Conservation (phyloP, 30 jellyfish, hydroid and myxozoan species). For the Chrysaora quinquecirrha region DNA sequence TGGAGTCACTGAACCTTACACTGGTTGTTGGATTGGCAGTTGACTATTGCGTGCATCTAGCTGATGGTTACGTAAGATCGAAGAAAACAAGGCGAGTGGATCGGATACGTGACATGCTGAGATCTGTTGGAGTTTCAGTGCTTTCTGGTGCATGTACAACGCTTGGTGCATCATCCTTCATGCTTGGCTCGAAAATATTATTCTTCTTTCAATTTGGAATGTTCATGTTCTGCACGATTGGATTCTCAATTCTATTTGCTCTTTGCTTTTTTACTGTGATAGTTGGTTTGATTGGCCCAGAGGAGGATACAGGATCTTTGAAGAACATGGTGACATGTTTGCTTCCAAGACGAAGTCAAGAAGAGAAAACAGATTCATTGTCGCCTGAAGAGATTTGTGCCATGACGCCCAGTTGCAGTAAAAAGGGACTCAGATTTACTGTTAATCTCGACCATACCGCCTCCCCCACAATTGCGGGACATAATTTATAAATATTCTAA, state of each 20-base stretch:
- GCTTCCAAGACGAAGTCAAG: slow-evolving; percentile 14
- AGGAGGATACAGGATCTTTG: slow-evolving; percentile 88
- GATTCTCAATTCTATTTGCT: slow-evolving; percentile 91
- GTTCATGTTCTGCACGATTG: slow-evolving; percentile 94
- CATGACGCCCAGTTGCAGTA: slow-evolving; percentile 1
- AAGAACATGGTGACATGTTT: slow-evolving; percentile 48
- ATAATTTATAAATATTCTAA: too few species aligned
- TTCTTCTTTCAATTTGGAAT: slow-evolving; percentile 94
- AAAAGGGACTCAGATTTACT: neutral
- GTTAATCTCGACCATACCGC: neutral
- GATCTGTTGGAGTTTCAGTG: slow-evolving; percentile 92
- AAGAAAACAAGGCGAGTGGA: slow-evolving; percentile 72
- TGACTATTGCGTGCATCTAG: slow-evolving; percentile 95
- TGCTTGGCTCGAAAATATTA: slow-evolving; percentile 90
- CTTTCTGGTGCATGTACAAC: slow-evolving; percentile 97
- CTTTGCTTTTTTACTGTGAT: slow-evolving; percentile 78
- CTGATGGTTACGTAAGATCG: slow-evolving; percentile 96
- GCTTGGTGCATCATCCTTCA: slow-evolving; percentile 94
- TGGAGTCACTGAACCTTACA: slow-evolving; percentile 94
- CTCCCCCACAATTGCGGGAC: neutral
- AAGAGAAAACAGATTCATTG: neutral
- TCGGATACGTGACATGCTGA: slow-evolving; percentile 88
- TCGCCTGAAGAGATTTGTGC: neutral
- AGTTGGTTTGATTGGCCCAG: slow-evolving; percentile 91
- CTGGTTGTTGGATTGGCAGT: slow-evolving; percentile 97